These are phyloP conservation scores for Myodes glareolus DNA, from an alignment of 2,113 vertebrate genomes.

Conservation along the genomic window DNA sequence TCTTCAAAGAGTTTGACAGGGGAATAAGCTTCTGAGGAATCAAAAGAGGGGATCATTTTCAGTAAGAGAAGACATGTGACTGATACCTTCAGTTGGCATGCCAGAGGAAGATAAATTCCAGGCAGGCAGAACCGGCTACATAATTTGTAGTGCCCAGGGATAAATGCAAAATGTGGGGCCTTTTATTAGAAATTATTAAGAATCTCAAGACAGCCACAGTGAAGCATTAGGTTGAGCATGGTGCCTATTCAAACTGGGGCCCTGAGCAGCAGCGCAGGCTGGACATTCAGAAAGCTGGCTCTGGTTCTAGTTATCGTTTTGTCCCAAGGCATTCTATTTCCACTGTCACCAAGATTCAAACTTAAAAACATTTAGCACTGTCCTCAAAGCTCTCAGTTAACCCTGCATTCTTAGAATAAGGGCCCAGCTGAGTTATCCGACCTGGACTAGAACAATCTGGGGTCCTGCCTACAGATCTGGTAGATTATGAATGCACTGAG, in stretches of 20 bases:
- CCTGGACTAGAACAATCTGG: conserved; percentile 16
- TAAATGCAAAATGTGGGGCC: background rate
- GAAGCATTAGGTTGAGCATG: background rate
- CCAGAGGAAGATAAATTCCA: conserved; percentile 36
- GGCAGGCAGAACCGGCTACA: background rate
- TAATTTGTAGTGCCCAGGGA: background rate
- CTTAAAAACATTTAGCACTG: background rate
- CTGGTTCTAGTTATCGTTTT: background rate
- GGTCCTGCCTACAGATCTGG: background rate
- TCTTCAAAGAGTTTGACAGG: conserved; percentile 27
- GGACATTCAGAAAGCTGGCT: background rate
- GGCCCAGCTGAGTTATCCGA: background rate
- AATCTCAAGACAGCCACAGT: conserved; percentile 45
- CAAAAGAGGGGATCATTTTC: conserved; percentile 18
- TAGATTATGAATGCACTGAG: background rate
- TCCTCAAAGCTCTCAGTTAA: background rate
- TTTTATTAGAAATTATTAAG: conserved; percentile 29
- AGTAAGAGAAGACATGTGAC: conserved; percentile 32
- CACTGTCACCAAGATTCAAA: background rate
- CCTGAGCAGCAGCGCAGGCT: background rate
- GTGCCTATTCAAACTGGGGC: background rate
- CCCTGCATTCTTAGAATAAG: background rate
- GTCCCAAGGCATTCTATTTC: background rate
- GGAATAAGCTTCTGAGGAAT: conserved; percentile 48
- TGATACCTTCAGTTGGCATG: background rate